These are phyloP conservation scores for Sinella curviseta DNA, from an alignment of 1,140 invertebrate genomes.

Conservation along the genomic window DNA sequence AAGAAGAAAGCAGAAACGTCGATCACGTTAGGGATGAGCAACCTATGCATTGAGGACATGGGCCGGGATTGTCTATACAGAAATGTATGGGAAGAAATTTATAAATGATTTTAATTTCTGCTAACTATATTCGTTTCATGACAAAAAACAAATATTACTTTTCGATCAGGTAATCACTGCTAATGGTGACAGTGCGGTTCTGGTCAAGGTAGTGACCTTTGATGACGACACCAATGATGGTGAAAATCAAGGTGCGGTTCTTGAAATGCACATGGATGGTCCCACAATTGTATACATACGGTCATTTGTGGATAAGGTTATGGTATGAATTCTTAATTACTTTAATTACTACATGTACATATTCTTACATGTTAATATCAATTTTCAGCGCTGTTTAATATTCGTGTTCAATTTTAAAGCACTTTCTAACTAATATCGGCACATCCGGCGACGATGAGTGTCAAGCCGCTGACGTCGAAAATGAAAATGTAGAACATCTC, in stretches of 20 bases:
- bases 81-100: not conserved
- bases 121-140: too few relatives aligned
- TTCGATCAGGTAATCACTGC: too few relatives aligned
- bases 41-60: slow-evolving; percentile 73
- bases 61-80: slow-evolving; percentile 67
- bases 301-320: slow-evolving; percentile 73
- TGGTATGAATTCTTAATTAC: too few relatives aligned
- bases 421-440: too few relatives aligned
- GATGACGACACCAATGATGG: slow-evolving; percentile 56
- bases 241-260: slow-evolving; percentile 51
- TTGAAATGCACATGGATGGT: slow-evolving; percentile 63
- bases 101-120: too few relatives aligned
- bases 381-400: too few relatives aligned
- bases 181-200: slow-evolving; percentile 39
- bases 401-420: too few relatives aligned
- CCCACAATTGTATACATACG: slow-evolving; percentile 62
- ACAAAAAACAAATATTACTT: too few relatives aligned
- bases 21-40: slow-evolving; percentile 69
- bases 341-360: too few relatives aligned
- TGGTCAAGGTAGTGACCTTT: slow-evolving; percentile 53
- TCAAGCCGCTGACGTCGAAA: slow-evolving; percentile 83
- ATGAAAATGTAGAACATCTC: slow-evolving; percentile 79
- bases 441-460: too few relatives aligned
- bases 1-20: slow-evolving; percentile 73
- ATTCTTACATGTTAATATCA: too few relatives aligned